These are phyloP conservation scores for Montifringilla adamsi DNA, from an alignment of 2,113 vertebrate species.

Conservation along the genomic window DNA sequence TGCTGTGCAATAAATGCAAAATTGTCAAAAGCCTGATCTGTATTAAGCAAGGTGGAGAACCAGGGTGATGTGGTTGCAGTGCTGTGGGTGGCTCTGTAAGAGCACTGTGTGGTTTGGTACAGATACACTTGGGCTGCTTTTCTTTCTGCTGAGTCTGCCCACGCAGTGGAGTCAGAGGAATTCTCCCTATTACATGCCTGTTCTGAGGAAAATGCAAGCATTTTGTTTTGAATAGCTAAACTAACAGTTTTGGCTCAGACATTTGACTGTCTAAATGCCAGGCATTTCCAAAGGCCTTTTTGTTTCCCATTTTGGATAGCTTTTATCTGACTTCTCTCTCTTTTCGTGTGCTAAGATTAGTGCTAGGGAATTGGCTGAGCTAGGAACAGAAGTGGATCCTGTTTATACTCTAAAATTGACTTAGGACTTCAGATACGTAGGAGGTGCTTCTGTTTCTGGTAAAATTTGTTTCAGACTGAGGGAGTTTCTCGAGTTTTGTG, in stretches of 20 bases:
- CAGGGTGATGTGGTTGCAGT: not conserved
- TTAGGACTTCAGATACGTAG: not conserved
- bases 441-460: not conserved
- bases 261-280: conserved; percentile 27
- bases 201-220: conserved; percentile 31
- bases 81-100: not conserved
- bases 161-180: not conserved
- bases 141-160: not conserved
- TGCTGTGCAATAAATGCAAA: not conserved
- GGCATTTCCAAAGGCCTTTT: conserved; percentile 23
- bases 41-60: not conserved
- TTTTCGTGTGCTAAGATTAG: not conserved
- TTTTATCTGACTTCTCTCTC: conserved; percentile 10
- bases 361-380: not conserved
- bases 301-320: conserved; percentile 29
- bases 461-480: not conserved
- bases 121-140: not conserved
- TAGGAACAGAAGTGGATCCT: not conserved
- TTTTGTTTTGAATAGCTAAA: conserved; percentile 32
- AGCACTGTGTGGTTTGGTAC: not conserved
- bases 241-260: conserved; percentile 25
- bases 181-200: not conserved
- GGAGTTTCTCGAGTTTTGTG: not conserved
- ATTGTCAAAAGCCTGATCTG: rapidly evolving
- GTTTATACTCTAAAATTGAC: not conserved